phyloP scores from a whole-genome alignment of 2,888 invertebrate species.

The Idaea biselata region DNA sequence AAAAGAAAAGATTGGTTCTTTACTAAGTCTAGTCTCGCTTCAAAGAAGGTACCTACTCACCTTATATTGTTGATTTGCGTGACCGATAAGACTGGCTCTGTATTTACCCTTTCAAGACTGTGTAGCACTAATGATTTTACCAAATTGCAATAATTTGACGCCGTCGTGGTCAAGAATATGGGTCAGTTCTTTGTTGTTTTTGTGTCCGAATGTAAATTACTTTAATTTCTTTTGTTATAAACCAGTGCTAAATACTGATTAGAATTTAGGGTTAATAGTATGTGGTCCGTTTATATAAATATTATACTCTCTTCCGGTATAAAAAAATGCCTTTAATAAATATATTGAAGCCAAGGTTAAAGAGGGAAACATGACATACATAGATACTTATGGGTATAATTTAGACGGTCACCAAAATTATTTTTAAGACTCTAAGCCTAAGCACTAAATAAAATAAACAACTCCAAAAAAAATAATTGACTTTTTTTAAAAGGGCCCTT shows the following conservation, averaged over 20 bases:
- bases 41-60: conserved; percentile 26
- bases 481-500: too few relatives aligned
- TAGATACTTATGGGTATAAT: not conserved
- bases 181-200: conserved; percentile 16
- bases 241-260: not conserved
- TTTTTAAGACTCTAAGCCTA: too few relatives aligned
- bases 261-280: too few relatives aligned
- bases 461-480: too few relatives aligned
- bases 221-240: not conserved
- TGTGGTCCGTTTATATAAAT: too few relatives aligned
- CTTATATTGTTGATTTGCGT: conserved; percentile 64
- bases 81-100: conserved; percentile 42
- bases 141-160: conserved; percentile 25
- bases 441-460: too few relatives aligned
- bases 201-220: not conserved
- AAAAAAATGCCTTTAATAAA: too few relatives aligned
- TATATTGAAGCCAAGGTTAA: not conserved
- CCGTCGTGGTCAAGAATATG: conserved; percentile 19
- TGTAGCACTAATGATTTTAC: conserved; percentile 26
- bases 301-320: too few relatives aligned
- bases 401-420: too few relatives aligned
- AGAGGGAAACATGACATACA: not conserved
- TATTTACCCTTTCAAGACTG: conserved; percentile 37
- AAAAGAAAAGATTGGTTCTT: conserved; percentile 10
- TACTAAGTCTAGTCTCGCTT: conserved; percentile 22